Evolutionary conservation across 1,140 invertebrate species (phyloP).

Genomic region (Akabosia matsudoensis): DNA sequence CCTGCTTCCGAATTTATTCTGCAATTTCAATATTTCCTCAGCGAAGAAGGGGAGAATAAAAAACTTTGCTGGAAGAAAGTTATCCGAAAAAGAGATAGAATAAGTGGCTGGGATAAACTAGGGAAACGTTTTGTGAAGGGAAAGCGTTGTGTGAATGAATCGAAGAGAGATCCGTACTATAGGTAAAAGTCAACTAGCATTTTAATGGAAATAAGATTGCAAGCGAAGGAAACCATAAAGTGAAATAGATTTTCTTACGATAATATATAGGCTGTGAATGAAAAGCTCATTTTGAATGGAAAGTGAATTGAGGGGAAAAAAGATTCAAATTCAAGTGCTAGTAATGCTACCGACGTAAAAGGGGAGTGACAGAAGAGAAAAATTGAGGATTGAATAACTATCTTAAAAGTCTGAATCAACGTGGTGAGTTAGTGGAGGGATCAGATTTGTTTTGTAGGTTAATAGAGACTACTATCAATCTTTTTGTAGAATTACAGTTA

Average conservation of each 20-base stretch:
- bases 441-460: no score
- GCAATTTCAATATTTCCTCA: background rate
- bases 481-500: no score
- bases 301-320: background rate
- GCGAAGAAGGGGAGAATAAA: background rate
- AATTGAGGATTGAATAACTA: no score
- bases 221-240: background rate
- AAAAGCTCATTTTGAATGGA: background rate
- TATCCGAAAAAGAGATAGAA: background rate
- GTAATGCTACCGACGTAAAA: no score
- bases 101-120: background rate
- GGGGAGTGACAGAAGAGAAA: no score
- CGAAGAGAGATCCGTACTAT: background rate
- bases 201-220: conserved; percentile 7
- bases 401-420: no score
- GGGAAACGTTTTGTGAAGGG: background rate
- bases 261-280: background rate
- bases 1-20: background rate
- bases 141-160: background rate
- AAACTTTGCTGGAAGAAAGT: background rate
- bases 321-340: no score
- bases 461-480: no score
- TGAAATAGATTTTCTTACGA: background rate
- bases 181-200: conserved; percentile 3
- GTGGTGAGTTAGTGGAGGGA: no score